Conservation (phyloP, 2,888 invertebrate genomes). For the Cheilosia vulpina region DNA sequence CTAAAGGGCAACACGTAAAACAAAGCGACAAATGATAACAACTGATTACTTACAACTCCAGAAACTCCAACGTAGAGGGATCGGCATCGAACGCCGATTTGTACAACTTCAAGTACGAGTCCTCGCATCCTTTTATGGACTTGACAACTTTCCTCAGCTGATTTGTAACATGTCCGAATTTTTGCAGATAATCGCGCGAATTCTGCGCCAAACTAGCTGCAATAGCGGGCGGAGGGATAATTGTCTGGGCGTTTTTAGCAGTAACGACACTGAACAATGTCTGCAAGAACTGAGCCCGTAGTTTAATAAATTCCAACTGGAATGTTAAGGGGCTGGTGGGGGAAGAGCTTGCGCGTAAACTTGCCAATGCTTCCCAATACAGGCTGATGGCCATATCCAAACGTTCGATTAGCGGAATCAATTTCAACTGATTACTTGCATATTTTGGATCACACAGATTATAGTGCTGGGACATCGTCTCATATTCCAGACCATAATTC, state of each 20-base stretch:
- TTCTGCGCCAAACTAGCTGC: slow-evolving; percentile 92
- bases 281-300: slow-evolving; percentile 90
- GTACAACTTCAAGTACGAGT: slow-evolving; percentile 90
- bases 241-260: slow-evolving; percentile 86
- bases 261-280: slow-evolving; percentile 83
- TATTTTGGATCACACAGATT: slow-evolving; percentile 79
- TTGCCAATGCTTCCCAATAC: slow-evolving; percentile 87
- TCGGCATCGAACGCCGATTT: slow-evolving; percentile 95
- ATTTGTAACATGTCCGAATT: slow-evolving; percentile 91
- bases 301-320: slow-evolving; percentile 90
- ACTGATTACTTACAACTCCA: slow-evolving; percentile 85
- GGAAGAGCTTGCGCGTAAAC: slow-evolving; percentile 84
- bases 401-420: slow-evolving; percentile 84
- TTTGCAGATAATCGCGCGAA: slow-evolving; percentile 90
- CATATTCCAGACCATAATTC: slow-evolving; percentile 84
- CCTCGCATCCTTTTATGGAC: slow-evolving; percentile 88
- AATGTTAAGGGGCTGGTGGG: slow-evolving; percentile 85
- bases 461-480: slow-evolving; percentile 81
- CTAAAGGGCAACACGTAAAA: slow-evolving; percentile 77
- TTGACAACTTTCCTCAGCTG: slow-evolving; percentile 91
- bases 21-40: background rate
- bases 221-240: slow-evolving; percentile 96
- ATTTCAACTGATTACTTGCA: slow-evolving; percentile 73
- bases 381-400: slow-evolving; percentile 85
- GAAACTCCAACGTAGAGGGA: slow-evolving; percentile 89